These are phyloP conservation scores for Aptenodytes forsteri DNA, from an alignment of 2,113 vertebrate genomes.

Conservation along the genomic window DNA sequence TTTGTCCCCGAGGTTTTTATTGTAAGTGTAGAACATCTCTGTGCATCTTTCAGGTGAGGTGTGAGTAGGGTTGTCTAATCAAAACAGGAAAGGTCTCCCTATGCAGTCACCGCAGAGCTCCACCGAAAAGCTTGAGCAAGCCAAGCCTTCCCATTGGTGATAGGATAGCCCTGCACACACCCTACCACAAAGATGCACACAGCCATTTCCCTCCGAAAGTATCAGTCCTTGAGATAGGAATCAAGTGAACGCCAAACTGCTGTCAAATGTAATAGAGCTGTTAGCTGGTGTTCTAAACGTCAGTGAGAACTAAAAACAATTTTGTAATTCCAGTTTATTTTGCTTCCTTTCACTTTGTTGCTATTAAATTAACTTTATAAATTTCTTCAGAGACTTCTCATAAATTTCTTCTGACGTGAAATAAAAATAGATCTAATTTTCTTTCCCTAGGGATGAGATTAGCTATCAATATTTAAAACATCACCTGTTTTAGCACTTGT, in stretches of 20 bases:
- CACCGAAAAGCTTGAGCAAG: background rate
- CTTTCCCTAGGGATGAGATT: background rate
- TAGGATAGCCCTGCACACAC: background rate
- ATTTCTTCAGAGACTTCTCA: background rate
- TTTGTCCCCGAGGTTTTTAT: background rate
- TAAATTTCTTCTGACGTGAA: background rate
- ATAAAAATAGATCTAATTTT: background rate
- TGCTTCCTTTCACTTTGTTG: background rate
- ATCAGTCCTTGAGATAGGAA: background rate
- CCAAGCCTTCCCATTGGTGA: background rate
- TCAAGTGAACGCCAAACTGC: background rate
- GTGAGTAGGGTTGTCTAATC: background rate
- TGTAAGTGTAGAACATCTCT: background rate
- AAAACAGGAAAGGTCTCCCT: background rate
- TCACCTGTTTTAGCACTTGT: background rate
- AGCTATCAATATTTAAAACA: background rate
- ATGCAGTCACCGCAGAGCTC: background rate
- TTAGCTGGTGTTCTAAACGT: background rate
- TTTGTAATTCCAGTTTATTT: background rate
- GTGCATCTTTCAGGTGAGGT: background rate
- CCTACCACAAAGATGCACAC: background rate
- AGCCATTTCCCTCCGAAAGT: background rate
- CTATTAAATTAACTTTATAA: background rate
- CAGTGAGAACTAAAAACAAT: background rate
- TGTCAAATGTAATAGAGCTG: background rate